These are phyloP conservation scores for Lepidiolamprologus cunningtoni DNA, from an alignment of 2,113 vertebrate species.

Conservation along the genomic window DNA sequence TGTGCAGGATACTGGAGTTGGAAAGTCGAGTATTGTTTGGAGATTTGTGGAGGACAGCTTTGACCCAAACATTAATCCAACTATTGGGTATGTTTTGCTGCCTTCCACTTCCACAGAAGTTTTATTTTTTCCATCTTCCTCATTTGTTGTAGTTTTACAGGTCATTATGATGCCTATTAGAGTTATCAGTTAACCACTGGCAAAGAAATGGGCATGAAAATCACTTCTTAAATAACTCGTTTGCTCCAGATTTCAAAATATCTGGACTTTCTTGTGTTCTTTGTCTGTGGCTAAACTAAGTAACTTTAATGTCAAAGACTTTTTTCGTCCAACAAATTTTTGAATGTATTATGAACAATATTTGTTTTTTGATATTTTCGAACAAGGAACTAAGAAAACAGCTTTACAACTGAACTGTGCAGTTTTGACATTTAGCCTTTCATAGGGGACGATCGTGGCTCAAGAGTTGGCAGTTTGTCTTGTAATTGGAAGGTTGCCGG, in stretches of 20 bases:
- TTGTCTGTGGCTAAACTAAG: not conserved
- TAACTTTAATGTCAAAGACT: rapidly evolving
- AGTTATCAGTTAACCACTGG: not conserved
- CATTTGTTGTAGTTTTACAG: not conserved
- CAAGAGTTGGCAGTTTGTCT: rapidly evolving
- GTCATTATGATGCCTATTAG: not conserved
- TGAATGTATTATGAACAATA: not conserved
- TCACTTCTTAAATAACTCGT: not conserved
- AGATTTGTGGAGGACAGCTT: conserved; percentile 95
- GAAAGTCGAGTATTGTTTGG: conserved; percentile 94
- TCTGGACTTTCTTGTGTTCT: not conserved
- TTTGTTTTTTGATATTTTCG: not conserved
- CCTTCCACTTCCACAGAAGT: not conserved
- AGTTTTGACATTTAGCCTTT: not conserved
- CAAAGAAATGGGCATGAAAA: not conserved
- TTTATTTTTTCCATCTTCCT: not conserved
- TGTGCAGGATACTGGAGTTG: conserved; percentile 88
- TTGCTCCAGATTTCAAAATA: not conserved
- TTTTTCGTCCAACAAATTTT: rapidly evolving
- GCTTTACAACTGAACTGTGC: not conserved
- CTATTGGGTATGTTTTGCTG: conserved; percentile 84
- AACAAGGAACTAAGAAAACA: not conserved
- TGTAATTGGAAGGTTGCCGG: rapidly evolving
- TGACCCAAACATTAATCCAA: conserved; percentile 95
- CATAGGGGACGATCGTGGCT: not conserved